A percentile compares a stretch with the other conserved stretches of the same genome.
phyloP scores from a whole-genome alignment of 2,888 invertebrate genomes.

The Nudaria mundana region DNA sequence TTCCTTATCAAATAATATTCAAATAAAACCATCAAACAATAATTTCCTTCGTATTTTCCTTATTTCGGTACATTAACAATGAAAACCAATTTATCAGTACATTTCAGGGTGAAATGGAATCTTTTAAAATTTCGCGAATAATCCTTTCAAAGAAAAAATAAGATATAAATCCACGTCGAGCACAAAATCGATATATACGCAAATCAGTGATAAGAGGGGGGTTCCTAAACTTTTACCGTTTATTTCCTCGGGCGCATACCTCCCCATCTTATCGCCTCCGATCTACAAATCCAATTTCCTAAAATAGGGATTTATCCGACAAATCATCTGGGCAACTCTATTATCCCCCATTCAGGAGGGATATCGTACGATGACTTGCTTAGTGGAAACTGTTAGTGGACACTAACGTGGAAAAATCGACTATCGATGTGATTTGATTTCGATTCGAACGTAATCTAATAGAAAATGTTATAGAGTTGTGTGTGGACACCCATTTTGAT shows the following conservation, averaged over 20 bases:
- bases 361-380: slow-evolving; percentile 47
- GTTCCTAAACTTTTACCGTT: slow-evolving; percentile 65
- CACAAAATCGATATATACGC: slow-evolving; percentile 72
- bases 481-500: background rate
- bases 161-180: slow-evolving; percentile 53
- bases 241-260: slow-evolving; percentile 42
- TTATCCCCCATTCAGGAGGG: slow-evolving; percentile 52
- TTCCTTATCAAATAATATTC: slow-evolving; percentile 5
- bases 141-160: slow-evolving; percentile 35
- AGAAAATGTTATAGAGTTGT: background rate
- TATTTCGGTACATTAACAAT: slow-evolving; percentile 18
- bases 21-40: slow-evolving; percentile 3
- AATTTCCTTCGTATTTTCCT: slow-evolving; percentile 18
- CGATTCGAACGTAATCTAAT: slow-evolving; percentile 14
- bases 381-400: slow-evolving; percentile 37
- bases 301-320: slow-evolving; percentile 81
- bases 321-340: slow-evolving; percentile 79
- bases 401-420: slow-evolving; percentile 32
- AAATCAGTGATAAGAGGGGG: slow-evolving; percentile 75
- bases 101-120: slow-evolving; percentile 26
- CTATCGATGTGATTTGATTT: slow-evolving; percentile 20
- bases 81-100: slow-evolving; percentile 30
- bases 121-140: slow-evolving; percentile 30
- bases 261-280: slow-evolving; percentile 64
- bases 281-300: slow-evolving; percentile 83